phyloP scores from a whole-genome alignment of 2,888 invertebrate species.

The Tryphoninae sp. region DNA sequence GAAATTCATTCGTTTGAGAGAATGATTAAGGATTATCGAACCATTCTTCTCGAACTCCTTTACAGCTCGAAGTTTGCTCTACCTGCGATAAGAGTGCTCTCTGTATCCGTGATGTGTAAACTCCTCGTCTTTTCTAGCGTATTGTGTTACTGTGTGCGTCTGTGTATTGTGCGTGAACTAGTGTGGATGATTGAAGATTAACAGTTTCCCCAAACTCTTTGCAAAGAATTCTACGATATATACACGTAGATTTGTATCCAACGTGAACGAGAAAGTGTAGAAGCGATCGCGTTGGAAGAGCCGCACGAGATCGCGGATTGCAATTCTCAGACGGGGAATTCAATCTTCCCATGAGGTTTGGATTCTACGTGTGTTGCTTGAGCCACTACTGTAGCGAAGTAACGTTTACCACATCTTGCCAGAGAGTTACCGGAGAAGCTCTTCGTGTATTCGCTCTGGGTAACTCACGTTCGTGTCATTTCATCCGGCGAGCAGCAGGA shows the following conservation, averaged over 20 bases:
- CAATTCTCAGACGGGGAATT: constrained; percentile 60
- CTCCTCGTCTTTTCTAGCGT: too few relatives aligned
- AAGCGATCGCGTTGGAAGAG: constrained; percentile 44
- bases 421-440: constrained; percentile 35
- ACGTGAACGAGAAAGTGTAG: background rate
- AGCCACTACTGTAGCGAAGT: constrained; percentile 11
- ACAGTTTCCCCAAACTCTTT: constrained; percentile 63
- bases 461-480: constrained; percentile 43
- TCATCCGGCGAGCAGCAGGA: constrained; percentile 7
- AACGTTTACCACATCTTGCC: constrained; percentile 13
- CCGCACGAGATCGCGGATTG: constrained; percentile 57
- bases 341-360: constrained; percentile 61
- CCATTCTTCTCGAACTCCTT: constrained; percentile 23
- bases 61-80: background rate
- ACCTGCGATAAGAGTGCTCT: too few relatives aligned
- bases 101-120: too few relatives aligned
- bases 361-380: constrained; percentile 27
- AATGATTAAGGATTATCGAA: constrained; percentile 63
- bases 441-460: constrained; percentile 59
- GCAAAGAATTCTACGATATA: constrained; percentile 33
- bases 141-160: too few relatives aligned
- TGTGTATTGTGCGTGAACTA: constrained; percentile 55
- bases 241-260: constrained; percentile 2
- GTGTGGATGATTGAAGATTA: constrained; percentile 71
- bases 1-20: constrained; percentile 26